phyloP scores from a whole-genome alignment of 2,888 invertebrate species.

The Odontocerum albicorne region DNA sequence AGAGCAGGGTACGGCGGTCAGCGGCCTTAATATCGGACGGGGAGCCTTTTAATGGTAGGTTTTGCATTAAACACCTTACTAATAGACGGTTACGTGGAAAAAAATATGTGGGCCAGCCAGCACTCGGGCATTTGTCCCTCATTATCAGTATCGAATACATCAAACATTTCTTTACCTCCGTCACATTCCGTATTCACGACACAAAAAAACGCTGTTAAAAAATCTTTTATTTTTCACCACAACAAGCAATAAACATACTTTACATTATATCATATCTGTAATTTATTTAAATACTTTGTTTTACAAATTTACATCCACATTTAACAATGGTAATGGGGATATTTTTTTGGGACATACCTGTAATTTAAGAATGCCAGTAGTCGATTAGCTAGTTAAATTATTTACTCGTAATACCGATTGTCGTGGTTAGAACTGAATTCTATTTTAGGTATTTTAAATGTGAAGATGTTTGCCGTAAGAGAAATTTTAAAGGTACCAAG shows the following conservation, averaged over 20 bases:
- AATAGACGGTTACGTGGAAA: slow-evolving; percentile 34
- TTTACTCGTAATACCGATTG: too few species aligned
- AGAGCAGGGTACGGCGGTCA: not conserved
- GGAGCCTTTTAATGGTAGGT: slow-evolving; percentile 30
- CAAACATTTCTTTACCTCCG: slow-evolving; percentile 5
- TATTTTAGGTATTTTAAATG: too few species aligned
- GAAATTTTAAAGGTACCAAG: too few species aligned
- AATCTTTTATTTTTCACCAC: not conserved
- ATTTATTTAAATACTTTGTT: too few species aligned
- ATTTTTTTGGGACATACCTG: too few species aligned
- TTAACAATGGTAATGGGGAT: too few species aligned
- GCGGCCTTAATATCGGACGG: slow-evolving; percentile 16
- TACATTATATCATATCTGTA: too few species aligned
- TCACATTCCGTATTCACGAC: slow-evolving; percentile 10
- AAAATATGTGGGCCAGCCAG: slow-evolving; percentile 19
- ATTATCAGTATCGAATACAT: slow-evolving; percentile 10
- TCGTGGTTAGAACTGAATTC: too few species aligned
- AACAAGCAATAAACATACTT: not conserved
- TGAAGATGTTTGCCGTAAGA: too few species aligned
- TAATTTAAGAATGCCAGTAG: too few species aligned
- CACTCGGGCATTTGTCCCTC: slow-evolving; percentile 1
- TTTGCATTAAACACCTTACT: slow-evolving; percentile 35
- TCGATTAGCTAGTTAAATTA: too few species aligned
- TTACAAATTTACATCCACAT: too few species aligned
- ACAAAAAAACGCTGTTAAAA: not conserved